These are phyloP conservation scores for Nymphalis io DNA, from an alignment of 1,140 invertebrate genomes.

Conservation along the genomic window DNA sequence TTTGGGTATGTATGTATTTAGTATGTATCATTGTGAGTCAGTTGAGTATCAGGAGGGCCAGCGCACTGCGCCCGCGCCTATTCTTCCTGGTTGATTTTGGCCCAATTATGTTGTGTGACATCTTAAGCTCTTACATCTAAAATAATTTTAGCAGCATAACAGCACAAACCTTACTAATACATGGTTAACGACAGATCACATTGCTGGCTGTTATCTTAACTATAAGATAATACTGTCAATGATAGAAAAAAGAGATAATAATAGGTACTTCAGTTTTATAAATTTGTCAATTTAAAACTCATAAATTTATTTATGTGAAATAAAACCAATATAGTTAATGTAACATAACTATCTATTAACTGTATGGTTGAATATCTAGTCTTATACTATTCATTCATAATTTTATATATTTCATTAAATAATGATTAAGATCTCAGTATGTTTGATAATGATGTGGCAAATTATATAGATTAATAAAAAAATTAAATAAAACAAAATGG, in stretches of 20 bases:
- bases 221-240: conserved; percentile 18
- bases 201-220: conserved; percentile 13
- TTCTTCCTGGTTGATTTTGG: conserved; percentile 9
- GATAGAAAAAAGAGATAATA: conserved; percentile 7
- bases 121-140: neutral
- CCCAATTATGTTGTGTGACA: conserved; percentile 22
- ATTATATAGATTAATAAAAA: neutral
- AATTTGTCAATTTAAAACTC: neutral
- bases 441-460: neutral
- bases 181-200: neutral
- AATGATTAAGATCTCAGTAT: neutral
- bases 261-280: neutral
- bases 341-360: neutral
- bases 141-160: neutral
- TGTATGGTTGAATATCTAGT: too few relatives aligned
- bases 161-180: neutral
- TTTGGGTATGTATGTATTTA: conserved; percentile 8
- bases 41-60: neutral
- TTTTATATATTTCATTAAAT: neutral
- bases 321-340: neutral
- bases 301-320: neutral
- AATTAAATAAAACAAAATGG: neutral
- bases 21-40: conserved; percentile 6
- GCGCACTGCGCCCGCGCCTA: conserved; percentile 18
- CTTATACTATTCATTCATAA: neutral